Conservation (phyloP, 2,888 invertebrate genomes). For the Plemyria rubiginata region DNA sequence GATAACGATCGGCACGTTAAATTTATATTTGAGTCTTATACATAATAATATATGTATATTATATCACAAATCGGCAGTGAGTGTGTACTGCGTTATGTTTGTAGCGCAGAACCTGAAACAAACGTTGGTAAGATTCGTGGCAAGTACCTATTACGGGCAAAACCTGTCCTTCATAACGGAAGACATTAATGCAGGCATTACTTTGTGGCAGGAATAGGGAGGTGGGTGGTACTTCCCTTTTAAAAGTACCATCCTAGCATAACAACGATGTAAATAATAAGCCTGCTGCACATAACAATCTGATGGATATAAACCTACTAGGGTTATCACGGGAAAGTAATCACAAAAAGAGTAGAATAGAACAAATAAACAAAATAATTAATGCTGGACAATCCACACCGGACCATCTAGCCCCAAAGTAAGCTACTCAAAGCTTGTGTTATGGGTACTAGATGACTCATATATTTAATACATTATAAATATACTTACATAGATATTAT, state of each 20-base stretch:
- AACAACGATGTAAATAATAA: conserved; percentile 17
- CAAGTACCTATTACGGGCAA: conserved; percentile 3
- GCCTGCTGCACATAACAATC: conserved; percentile 14
- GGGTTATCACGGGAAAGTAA: too few relatives aligned
- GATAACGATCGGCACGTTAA: not conserved
- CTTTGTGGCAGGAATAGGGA: conserved; percentile 22
- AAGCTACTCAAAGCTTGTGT: too few relatives aligned
- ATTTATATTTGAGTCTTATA: not conserved
- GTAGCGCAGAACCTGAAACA: conserved; percentile 11
- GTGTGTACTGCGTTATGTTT: not conserved
- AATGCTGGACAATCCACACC: too few relatives aligned
- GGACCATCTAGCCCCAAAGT: too few relatives aligned
- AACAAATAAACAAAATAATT: too few relatives aligned
- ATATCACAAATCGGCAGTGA: not conserved
- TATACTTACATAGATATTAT: too few relatives aligned
- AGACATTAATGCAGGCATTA: conserved; percentile 30
- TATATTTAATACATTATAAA: too few relatives aligned
- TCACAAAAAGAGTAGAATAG: too few relatives aligned
- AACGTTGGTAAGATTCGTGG: conserved; percentile 10
- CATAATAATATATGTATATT: too few relatives aligned
- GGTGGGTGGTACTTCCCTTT: conserved; percentile 24
- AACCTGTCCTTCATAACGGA: conserved; percentile 22
- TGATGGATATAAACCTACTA: not conserved
- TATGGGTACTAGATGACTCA: too few relatives aligned
- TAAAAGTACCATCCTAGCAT: conserved; percentile 18